Evolutionary conservation across 30 jellyfish, hydroid and myxozoan genomes (phyloP).

Genomic region (Aurelia aurita complex sp. Pacific): DNA sequence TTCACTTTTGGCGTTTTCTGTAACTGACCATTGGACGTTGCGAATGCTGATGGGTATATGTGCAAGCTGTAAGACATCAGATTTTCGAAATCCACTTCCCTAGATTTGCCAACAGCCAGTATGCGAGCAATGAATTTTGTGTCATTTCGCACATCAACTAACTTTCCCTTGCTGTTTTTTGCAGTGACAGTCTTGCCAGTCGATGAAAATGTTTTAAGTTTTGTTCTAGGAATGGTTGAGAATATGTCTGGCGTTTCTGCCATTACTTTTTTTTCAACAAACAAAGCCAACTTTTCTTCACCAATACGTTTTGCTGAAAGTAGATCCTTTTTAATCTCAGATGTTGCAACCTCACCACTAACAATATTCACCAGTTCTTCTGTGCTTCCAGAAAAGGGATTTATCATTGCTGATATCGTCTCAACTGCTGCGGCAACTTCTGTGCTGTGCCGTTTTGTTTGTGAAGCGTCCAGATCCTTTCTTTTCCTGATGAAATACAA

Average conservation of each 20-base stretch:
- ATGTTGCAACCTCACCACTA: conserved; percentile 61
- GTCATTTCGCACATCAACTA: neutral
- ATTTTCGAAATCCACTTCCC: neutral
- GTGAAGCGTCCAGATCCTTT: conserved; percentile 43
- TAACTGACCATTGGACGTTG: neutral
- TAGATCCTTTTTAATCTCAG: conserved; percentile 25
- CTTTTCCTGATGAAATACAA: conserved; percentile 11
- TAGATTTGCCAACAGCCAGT: neutral
- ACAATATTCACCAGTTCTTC: conserved; percentile 4
- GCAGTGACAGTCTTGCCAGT: neutral
- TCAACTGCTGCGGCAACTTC: conserved; percentile 3
- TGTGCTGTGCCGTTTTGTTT: conserved; percentile 13
- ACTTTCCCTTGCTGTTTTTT: neutral
- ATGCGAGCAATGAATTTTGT: neutral
- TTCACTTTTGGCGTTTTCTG: neutral
- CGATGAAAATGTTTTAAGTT: conserved; percentile 33
- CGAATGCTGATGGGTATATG: neutral
- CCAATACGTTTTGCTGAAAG: conserved; percentile 32
- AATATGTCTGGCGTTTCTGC: conserved; percentile 43
- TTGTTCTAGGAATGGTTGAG: conserved; percentile 23
- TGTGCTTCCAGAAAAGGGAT: conserved; percentile 32
- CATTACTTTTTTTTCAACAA: conserved; percentile 27
- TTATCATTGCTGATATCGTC: conserved; percentile 39
- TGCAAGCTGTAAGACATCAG: neutral
- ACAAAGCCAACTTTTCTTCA: conserved; percentile 3